Evolutionary conservation across 1,140 invertebrate species (phyloP), one percentile per base, ranked within the genome.

Genomic region (Drosophila arawakana): DNA sequence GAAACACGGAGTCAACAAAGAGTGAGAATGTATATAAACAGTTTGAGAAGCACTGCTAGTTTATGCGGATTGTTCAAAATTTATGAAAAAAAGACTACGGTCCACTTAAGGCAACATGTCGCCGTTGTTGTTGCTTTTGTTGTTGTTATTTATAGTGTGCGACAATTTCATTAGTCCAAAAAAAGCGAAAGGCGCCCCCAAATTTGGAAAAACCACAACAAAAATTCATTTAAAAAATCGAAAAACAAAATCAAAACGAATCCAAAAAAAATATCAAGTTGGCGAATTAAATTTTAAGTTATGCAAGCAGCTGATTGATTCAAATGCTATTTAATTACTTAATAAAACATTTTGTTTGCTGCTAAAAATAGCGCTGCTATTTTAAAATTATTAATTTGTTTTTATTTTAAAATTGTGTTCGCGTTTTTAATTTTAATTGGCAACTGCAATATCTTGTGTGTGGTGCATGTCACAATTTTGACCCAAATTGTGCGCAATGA

Each of bases 401-500:
- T 11, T 61, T 52, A 13, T 18, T 30, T 30, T 5, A 30, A 30
- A 30, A 37, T 47, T 41, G 10, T 10, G 37, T 52, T 50, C 39
- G 25, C n/a, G 25, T 34, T 72, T 60, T 61, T 49, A 59, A 49
- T 61, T 37, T 66, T 76, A 84, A 84, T 83, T 84, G 73, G 54
- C 74, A 43, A 43, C 43, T 55, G 71, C 67, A 55, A 54, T 47
- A 7, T 30, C 1, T 30, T 30, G n/a, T 30, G 52, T 35, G 59
- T 63, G 79, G 79, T 76, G 82, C 79, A 82, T 82, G 80, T 61
- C 44, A 55, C 63, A 70, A 63, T 66, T 76, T 62, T 86, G 83
- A 88, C 83, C 83, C 76, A 86, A 83, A 83, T 86, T 71, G 84
- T 86, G 83, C 80, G 62, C 83, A 86, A 70, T 88, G 83, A 86